These are phyloP conservation scores for Xerus inauris DNA, from an alignment of 2,113 vertebrate species.

Conservation along the genomic window DNA sequence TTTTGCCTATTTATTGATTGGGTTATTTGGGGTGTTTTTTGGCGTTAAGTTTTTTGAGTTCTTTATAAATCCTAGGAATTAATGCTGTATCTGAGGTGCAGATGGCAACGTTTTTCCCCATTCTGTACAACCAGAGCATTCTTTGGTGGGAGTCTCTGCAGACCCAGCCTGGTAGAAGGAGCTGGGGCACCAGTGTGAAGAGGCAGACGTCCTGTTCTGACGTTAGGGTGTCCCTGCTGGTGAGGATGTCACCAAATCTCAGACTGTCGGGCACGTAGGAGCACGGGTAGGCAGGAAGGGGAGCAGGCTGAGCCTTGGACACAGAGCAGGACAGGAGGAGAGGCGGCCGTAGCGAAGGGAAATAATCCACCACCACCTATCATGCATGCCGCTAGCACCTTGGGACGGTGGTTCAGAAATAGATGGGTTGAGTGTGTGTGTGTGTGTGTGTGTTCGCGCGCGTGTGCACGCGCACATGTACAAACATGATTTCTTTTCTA, in stretches of 20 bases:
- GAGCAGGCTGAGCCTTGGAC: not conserved
- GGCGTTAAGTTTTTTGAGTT: too few species aligned
- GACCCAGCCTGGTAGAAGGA: not conserved
- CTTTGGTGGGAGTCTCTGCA: not conserved
- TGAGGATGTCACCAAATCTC: not conserved
- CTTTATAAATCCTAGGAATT: too few species aligned
- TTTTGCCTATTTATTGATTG: too few species aligned
- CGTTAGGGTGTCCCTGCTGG: too few species aligned
- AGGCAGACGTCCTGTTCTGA: not conserved
- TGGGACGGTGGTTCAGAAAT: not conserved
- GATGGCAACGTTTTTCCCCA: too few species aligned
- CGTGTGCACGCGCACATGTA: too few species aligned
- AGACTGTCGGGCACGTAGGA: not conserved
- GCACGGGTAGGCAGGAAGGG: not conserved
- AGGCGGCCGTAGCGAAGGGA: not conserved
- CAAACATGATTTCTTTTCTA: not conserved
- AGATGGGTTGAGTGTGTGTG: not conserved
- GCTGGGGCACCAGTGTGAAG: not conserved
- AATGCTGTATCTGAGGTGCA: too few species aligned
- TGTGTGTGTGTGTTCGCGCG: accelerated
- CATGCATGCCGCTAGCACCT: too few species aligned
- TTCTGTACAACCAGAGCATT: too few species aligned
- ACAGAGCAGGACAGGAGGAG: too few species aligned
- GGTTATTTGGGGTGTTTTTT: too few species aligned
- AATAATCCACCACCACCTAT: too few species aligned